Conservation (phyloP, 2,797 vertebrate species). For the Melanotaenia parkinsoni region DNA sequence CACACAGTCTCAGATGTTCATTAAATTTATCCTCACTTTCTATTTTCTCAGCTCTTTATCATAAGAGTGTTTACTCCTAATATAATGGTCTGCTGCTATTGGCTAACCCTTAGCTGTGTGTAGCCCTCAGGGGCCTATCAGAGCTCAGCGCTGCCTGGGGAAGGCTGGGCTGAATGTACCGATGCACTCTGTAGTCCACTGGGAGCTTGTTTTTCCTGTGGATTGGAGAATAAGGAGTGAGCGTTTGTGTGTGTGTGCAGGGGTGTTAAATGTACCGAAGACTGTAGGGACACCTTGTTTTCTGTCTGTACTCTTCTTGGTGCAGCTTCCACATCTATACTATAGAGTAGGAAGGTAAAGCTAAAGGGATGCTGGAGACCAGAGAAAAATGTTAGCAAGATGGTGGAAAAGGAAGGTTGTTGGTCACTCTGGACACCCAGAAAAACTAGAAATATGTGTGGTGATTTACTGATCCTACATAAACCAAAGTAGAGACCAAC, state of each 20-base stretch:
- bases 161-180: slow-evolving; percentile 35
- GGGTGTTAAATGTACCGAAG: not conserved
- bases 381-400: too few species aligned
- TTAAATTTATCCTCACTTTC: not conserved
- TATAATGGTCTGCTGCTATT: slow-evolving; percentile 45
- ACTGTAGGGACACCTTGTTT: too few species aligned
- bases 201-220: slow-evolving; percentile 28
- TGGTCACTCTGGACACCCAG: too few species aligned
- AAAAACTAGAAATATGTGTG: too few species aligned
- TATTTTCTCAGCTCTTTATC: slow-evolving; percentile 20
- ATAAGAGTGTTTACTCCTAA: slow-evolving; percentile 31
- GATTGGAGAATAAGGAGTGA: slow-evolving; percentile 14
- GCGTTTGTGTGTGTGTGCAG: not conserved
- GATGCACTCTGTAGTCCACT: slow-evolving; percentile 41
- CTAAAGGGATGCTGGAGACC: too few species aligned
- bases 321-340: too few species aligned
- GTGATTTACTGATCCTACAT: too few species aligned
- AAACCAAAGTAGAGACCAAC: too few species aligned
- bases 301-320: too few species aligned
- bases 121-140: slow-evolving; percentile 57
- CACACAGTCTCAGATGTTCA: not conserved
- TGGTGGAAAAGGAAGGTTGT: too few species aligned
- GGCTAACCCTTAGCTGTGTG: slow-evolving; percentile 27
- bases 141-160: slow-evolving; percentile 44
- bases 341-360: too few species aligned